These are phyloP conservation scores for Dipodomys merriami DNA, from an alignment of 2,113 vertebrate species.

Conservation along the genomic window DNA sequence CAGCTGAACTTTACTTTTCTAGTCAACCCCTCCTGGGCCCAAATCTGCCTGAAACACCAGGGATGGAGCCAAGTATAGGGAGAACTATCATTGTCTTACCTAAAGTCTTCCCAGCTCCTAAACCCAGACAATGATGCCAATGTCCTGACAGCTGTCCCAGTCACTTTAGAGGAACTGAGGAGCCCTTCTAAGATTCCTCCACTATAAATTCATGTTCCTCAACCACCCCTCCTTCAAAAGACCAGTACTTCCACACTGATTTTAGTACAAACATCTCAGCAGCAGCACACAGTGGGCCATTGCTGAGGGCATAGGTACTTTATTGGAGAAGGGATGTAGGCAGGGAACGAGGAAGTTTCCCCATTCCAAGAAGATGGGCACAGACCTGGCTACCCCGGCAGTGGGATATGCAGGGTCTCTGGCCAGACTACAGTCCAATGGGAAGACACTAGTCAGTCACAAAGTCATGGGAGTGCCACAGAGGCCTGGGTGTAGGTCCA, in stretches of 20 bases:
- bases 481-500: conserved; percentile 48
- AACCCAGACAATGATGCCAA: background rate
- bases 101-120: background rate
- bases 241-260: conserved; percentile 17
- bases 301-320: conserved; percentile 67
- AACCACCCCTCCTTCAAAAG: background rate
- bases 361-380: conserved; percentile 50
- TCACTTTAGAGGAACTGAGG: background rate
- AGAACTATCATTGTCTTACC: background rate
- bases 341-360: conserved; percentile 50
- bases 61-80: background rate
- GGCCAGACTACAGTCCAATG: conserved; percentile 67
- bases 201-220: background rate
- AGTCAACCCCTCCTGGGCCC: background rate
- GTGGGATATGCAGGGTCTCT: conserved; percentile 52
- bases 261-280: conserved; percentile 74
- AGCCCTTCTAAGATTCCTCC: background rate
- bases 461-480: conserved; percentile 58
- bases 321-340: conserved; percentile 63
- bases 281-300: conserved; percentile 54
- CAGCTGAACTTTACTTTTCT: background rate
- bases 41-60: background rate
- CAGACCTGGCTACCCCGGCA: conserved; percentile 65
- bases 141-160: background rate
- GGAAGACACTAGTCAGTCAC: conserved; percentile 76